Evolutionary conservation across 2,888 invertebrate species (phyloP).

Genomic region (Oscheius onirici): DNA sequence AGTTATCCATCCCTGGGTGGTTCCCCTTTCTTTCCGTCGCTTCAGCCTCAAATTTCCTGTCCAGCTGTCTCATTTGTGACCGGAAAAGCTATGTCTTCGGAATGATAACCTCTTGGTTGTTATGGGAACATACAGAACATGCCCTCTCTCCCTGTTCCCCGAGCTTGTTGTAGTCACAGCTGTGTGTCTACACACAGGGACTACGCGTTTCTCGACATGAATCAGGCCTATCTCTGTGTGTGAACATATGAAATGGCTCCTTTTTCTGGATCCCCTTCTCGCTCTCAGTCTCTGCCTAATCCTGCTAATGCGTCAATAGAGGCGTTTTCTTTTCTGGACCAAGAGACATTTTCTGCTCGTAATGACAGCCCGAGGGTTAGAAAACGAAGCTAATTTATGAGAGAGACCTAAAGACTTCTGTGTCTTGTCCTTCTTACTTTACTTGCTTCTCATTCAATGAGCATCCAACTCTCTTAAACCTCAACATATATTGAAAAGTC

Average conservation of each 20-base stretch:
- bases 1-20: not conserved
- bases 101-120: constrained; percentile 15
- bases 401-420: not conserved
- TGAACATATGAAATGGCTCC: not conserved
- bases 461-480: too few species aligned
- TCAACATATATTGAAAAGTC: too few species aligned
- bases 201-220: constrained; percentile 7
- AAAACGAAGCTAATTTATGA: constrained; percentile 24
- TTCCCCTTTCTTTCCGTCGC: not conserved
- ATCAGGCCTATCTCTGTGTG: not conserved
- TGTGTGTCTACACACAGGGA: constrained; percentile 24
- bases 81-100: too few species aligned
- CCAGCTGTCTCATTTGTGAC: too few species aligned
- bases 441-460: too few species aligned
- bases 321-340: not conserved
- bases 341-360: not conserved
- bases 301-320: too few species aligned
- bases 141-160: not conserved
- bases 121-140: constrained; percentile 18
- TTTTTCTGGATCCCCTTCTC: not conserved
- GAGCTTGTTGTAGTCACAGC: constrained; percentile 16
- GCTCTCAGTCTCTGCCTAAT: not conserved
- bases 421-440: not conserved
- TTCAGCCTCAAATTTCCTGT: constrained; percentile 5
- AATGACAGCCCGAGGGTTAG: not conserved